Evolutionary conservation across 2,888 invertebrate genomes (phyloP).

Genomic region (Hemithea aestivaria): DNA sequence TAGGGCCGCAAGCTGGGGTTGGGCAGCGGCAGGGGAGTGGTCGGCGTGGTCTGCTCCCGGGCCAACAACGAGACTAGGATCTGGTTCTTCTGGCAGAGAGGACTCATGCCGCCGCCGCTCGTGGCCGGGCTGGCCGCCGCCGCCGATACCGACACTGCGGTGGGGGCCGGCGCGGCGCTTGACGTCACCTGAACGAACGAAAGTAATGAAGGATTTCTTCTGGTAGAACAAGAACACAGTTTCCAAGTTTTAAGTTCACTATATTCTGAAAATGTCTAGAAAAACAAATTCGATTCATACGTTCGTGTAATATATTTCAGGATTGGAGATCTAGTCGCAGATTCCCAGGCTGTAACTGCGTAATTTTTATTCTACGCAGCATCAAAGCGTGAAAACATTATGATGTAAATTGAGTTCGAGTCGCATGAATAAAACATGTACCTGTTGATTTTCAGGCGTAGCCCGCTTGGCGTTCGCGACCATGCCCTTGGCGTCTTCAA

Average conservation of each 20-base stretch:
- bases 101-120: conserved; percentile 74
- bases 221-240: no score
- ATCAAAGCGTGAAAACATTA: neutral
- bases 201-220: no score
- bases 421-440: conserved; percentile 23
- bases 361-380: no score
- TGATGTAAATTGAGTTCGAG: neutral
- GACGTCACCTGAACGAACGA: conserved; percentile 77
- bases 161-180: conserved; percentile 71
- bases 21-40: conserved; percentile 83
- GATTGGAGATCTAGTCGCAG: no score
- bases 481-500: conserved; percentile 80
- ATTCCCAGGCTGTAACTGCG: no score
- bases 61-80: conserved; percentile 91
- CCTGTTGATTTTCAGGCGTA: conserved; percentile 74
- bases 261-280: no score
- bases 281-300: no score
- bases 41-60: conserved; percentile 83
- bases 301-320: no score
- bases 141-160: conserved; percentile 75
- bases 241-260: no score
- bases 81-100: conserved; percentile 89
- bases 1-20: conserved; percentile 81
- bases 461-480: conserved; percentile 78
- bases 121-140: conserved; percentile 52